Evolutionary conservation across 2,888 invertebrate genomes (phyloP).

Genomic region (Ashinkailepas kermadecensis): DNA sequence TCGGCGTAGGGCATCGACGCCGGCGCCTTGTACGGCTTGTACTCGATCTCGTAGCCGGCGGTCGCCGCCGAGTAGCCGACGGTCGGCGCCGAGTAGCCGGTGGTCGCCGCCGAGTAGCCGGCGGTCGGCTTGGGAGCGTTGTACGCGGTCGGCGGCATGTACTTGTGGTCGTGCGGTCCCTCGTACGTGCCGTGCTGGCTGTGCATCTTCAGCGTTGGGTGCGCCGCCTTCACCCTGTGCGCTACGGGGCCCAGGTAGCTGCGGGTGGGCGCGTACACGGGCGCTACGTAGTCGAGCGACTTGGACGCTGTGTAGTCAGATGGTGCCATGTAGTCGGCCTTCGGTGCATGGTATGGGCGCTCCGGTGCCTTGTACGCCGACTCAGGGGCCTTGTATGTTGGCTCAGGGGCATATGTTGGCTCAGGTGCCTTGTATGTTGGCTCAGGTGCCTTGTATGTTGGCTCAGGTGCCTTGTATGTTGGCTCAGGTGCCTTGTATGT

Average conservation of each 20-base stretch:
- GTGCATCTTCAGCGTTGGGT: neutral
- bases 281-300: neutral
- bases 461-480: constrained; percentile 25
- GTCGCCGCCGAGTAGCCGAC: no score
- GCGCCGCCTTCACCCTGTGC: neutral
- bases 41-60: constrained; percentile 6
- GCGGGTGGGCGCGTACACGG: neutral
- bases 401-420: constrained; percentile 20
- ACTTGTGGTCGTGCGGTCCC: constrained; percentile 1
- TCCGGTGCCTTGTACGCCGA: constrained; percentile 25
- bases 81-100: no score
- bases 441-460: constrained; percentile 26
- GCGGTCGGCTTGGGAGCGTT: neutral
- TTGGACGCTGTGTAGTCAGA: constrained; percentile 19
- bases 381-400: constrained; percentile 25
- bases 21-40: neutral
- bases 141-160: neutral
- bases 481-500: constrained; percentile 25
- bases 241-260: neutral
- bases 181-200: neutral
- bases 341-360: constrained; percentile 28
- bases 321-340: constrained; percentile 24
- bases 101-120: neutral
- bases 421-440: constrained; percentile 26
- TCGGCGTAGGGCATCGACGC: neutral